Base-by-base conservation (phyloP, 2,888 invertebrate genomes). In the Apoda limacodes region DNA sequence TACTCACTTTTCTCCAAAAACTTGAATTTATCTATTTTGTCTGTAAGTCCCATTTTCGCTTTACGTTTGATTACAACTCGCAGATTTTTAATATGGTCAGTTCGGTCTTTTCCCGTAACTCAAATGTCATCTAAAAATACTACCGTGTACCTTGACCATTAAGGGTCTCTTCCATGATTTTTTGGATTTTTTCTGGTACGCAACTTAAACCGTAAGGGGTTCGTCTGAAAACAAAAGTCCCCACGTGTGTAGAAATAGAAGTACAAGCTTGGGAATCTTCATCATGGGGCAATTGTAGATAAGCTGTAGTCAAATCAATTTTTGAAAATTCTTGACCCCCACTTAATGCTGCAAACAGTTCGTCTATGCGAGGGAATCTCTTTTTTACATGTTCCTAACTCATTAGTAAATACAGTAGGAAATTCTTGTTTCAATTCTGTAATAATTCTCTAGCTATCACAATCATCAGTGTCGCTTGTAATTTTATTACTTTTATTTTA, bases 231-330 rank as follows among this genome's bases (percentile, higher is more conserved):
- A 30, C 37, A 32, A 43, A 47, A 1, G 45, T 46, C 3, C 45
- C 45, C 4, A 45, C 22, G 13, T 44, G 42, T 4, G 42, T 44
- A 4, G 39, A 40, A 4, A 47, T 43, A 4, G 43, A 40, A 2
- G 44, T 47, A 17, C 22, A 40, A 5, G 39, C 20, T 11, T 36
- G 42, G 2, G 42, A 46, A 3, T 38, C 37, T 9, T 34, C 32
- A 2, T 32, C 22, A 12, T 46, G 33, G 11, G 38, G 9, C 6
- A 37, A 21, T 28, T 52, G 50, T 33, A 43, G 30, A 28, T 49
- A 52, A 1, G 47, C 45, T 6, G 45, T 35, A 1, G 31, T 34
- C 2, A 48, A 24, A 25, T 50, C 48, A 10, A 49, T 43, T 42
- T 50, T 52, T 14, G 48, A 39, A 27, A 26, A 52, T 10, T 39